A percentile compares a stretch with the other conserved stretches of the same genome.
These are phyloP conservation scores for Meda fulgida DNA, from an alignment of 2,797 vertebrate species.

Conservation along the genomic window DNA sequence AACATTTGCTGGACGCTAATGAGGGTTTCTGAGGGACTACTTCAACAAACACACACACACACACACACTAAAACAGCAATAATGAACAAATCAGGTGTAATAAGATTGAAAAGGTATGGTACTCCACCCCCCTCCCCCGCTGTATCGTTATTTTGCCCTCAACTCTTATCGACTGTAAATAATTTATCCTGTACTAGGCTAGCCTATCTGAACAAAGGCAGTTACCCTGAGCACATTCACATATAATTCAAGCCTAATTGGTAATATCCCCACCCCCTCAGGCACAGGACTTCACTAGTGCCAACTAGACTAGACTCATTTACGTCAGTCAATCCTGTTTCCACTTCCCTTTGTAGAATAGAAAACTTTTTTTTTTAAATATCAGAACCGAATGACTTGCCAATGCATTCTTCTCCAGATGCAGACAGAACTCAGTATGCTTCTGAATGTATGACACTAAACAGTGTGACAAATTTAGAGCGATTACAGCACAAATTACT, in stretches of 20 bases:
- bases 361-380: not conserved
- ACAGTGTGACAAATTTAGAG: not conserved
- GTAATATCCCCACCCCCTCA: slow-evolving; percentile 73
- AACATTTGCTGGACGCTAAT: slow-evolving; percentile 57
- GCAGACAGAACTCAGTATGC: not conserved
- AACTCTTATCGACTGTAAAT: slow-evolving; percentile 61
- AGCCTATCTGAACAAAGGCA: slow-evolving; percentile 64
- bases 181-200: slow-evolving; percentile 70
- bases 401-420: not conserved
- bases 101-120: slow-evolving; percentile 16
- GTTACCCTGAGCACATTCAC: slow-evolving; percentile 68
- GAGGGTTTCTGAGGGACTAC: slow-evolving; percentile 45
- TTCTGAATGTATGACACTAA: not conserved
- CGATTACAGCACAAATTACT: not conserved
- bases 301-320: slow-evolving; percentile 9
- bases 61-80: not conserved
- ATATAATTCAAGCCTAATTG: slow-evolving; percentile 80
- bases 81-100: slow-evolving; percentile 50
- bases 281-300: slow-evolving; percentile 66
- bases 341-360: no score
- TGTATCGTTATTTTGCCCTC: not conserved
- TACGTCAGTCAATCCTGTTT: not conserved
- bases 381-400: not conserved
- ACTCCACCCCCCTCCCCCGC: not conserved
- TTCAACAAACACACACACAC: slow-evolving; percentile 11